Evolutionary conservation across 2,888 invertebrate species (phyloP).

Genomic region (Leptopilina drosophilae): DNA sequence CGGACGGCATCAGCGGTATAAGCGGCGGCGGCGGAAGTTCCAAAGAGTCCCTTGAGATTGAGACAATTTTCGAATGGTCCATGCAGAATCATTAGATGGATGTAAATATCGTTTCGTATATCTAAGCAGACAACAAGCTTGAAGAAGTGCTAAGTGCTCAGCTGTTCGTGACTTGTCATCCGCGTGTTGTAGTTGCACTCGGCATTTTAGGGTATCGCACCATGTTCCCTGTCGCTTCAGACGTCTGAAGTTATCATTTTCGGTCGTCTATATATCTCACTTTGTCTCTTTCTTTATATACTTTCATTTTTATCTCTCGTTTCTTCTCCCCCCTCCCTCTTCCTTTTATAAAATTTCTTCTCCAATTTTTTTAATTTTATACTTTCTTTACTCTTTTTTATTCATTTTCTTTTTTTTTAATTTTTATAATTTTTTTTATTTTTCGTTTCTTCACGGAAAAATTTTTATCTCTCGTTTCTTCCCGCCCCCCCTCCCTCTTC

Average conservation of each 20-base stretch:
- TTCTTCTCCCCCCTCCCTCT: neutral
- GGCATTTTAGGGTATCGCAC: conserved; percentile 45
- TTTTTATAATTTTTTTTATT: no score
- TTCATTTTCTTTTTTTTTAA: no score
- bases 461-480: no score
- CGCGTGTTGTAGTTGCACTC: conserved; percentile 49
- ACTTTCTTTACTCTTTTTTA: no score
- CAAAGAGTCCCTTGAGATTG: conserved; percentile 63
- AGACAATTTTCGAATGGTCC: conserved; percentile 15
- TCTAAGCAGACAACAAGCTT: conserved; percentile 23
- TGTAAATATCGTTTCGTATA: neutral
- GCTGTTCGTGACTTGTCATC: conserved; percentile 70
- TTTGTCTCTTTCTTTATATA: conserved; percentile 22
- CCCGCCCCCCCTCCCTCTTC: no score
- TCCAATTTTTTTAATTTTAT: no score
- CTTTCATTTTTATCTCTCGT: neutral
- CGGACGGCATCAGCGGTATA: neutral
- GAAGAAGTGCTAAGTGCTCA: conserved; percentile 68
- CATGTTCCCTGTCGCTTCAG: conserved; percentile 38
- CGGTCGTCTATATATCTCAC: neutral
- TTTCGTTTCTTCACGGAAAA: no score
- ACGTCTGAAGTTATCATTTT: conserved; percentile 11
- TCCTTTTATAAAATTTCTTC: no score
- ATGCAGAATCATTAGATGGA: conserved; percentile 18
- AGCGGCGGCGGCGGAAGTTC: conserved; percentile 64